Base-by-base conservation (phyloP, 2,888 invertebrate species). In the Spisula solida region DNA sequence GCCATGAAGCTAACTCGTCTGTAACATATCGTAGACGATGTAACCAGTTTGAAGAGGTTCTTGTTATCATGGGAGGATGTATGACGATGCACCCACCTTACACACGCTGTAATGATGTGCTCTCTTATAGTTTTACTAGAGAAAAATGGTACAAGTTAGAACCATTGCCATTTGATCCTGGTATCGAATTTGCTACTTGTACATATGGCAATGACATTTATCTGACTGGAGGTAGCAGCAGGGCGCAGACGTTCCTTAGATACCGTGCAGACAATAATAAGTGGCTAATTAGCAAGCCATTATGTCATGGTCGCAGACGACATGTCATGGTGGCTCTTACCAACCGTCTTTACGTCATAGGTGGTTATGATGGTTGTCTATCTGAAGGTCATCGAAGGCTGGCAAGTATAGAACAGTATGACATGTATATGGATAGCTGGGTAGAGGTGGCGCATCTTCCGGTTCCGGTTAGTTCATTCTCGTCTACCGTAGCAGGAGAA, bases 171-270 rank as follows among this genome's bases (percentile, higher is more conserved):
- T 95, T 94, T 82, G 94, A 95, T 78, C 95, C 95, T 0, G 95
- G 95, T 25, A 95, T 95, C 56, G 95, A 95, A 85, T 95, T 95
- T 87, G 94, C 95, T 0, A 93, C 95, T 0, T 95, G 95, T 88
- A 94, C 94, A 0, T 94, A 94, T 86, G 94, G 93, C 47, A 95
- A 94, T 82, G 95, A 95, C 66, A 95, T 95, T 31, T 95, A 93
- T 88, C 92, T 95, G 20, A 94, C 94, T 1, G 95, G 95, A 0
- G 95, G 95, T 6, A 94, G 94, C 0, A 92, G 93, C n/a, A 90
- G 93, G 89, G 94, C 94, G 55, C 93, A 93, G 14, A 93, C 94
- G 66, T 92, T 95, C 29, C 87, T 94, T 12, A 92, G 94, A 81
- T 95, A 94, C 81, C 90, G 94, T 34, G 90, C 94, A 0, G 94